A percentile compares a stretch with the other conserved stretches of the same genome.
Conservation (phyloP, 30 jellyfish, hydroid and myxozoan species). For the Clytia hemisphaerica region DNA sequence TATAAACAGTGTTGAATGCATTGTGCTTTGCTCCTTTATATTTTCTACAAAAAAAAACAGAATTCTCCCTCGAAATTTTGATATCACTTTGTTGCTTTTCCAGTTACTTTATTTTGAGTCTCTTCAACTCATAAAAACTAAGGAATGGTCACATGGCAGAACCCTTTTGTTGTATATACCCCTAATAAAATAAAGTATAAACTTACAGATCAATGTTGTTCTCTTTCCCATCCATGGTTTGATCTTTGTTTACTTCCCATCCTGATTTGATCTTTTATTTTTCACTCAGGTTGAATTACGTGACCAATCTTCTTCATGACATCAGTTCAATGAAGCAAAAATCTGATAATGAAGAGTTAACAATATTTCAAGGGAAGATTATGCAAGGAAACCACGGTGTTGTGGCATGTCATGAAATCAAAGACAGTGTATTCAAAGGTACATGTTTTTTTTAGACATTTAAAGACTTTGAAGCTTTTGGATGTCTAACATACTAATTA, state of each 20-base stretch:
- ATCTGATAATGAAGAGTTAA: constrained; percentile 25
- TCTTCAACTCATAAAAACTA: no score
- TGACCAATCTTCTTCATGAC: constrained; percentile 56
- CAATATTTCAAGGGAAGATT: constrained; percentile 54
- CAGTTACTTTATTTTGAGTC: no score
- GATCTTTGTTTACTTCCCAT: neutral
- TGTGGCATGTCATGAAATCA: constrained; percentile 25
- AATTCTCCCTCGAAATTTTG: no score
- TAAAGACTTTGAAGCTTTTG: neutral
- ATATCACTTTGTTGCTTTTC: no score
- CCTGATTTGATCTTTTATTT: neutral
- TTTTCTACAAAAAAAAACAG: no score
- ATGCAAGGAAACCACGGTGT: constrained; percentile 94
- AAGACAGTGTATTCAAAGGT: neutral
- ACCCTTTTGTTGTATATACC: no score
- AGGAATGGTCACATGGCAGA: no score
- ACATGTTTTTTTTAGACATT: no score
- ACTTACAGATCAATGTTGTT: no score
- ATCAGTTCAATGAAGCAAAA: constrained; percentile 34
- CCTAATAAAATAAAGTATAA: no score
- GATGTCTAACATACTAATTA: neutral
- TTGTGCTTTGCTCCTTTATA: no score
- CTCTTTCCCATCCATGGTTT: neutral
- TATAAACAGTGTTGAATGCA: no score
- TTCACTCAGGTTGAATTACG: constrained; percentile 71